Conservation (phyloP, 2,888 invertebrate genomes). For the Cinara cedri region DNA sequence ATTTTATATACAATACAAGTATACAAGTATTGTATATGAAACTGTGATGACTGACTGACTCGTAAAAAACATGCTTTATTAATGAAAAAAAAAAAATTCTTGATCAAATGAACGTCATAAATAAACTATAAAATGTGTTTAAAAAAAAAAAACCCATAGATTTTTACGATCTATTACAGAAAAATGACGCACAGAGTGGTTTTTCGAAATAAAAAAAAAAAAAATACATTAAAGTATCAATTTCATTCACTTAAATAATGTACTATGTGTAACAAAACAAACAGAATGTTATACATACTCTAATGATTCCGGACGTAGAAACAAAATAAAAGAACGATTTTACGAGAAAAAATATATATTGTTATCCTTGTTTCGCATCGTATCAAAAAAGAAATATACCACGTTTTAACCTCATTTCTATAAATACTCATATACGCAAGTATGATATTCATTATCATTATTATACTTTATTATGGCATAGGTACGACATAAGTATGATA, state of each 20-base stretch:
- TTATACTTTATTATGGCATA: too few species aligned
- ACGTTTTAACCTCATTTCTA: too few species aligned
- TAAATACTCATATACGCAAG: too few species aligned
- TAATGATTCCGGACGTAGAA: neutral
- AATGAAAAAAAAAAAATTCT: constrained; percentile 24
- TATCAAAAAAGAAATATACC: too few species aligned
- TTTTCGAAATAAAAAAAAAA: neutral
- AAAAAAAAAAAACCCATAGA: neutral
- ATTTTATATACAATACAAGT: constrained; percentile 26
- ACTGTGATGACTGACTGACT: neutral
- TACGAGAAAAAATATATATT: neutral
- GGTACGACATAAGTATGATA: too few species aligned
- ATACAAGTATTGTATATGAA: neutral
- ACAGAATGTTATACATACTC: neutral
- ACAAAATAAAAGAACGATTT: neutral
- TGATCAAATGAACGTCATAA: constrained; percentile 25
- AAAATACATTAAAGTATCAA: neutral
- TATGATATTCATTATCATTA: too few species aligned
- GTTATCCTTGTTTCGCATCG: neutral
- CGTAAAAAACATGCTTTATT: constrained; percentile 39
- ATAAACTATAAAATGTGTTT: constrained; percentile 37
- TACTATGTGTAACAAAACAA: neutral
- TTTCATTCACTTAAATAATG: neutral
- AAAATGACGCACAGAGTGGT: constrained; percentile 7
- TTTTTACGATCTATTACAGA: constrained; percentile 38